phyloP scores from a whole-genome alignment of 2,113 vertebrate species.

The Odocoileus hemionus region DNA sequence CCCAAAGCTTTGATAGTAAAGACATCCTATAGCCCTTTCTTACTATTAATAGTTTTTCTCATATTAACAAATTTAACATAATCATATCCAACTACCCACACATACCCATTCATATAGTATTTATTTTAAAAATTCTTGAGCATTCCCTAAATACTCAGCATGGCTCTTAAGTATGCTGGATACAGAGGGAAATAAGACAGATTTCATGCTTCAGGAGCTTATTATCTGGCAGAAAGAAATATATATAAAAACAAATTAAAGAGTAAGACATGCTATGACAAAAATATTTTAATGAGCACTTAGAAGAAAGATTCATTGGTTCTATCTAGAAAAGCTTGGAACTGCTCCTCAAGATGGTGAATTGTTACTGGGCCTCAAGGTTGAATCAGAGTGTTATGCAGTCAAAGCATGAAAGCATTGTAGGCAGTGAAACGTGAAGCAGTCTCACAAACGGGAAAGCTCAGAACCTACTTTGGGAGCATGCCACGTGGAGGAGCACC shows the following conservation, averaged over 20 bases:
- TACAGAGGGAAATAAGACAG: background rate
- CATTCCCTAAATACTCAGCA: background rate
- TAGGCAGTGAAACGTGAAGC: background rate
- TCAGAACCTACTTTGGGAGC: background rate
- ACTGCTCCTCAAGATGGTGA: background rate
- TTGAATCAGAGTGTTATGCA: background rate
- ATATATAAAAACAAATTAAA: background rate
- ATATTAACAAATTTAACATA: background rate
- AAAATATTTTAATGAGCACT: background rate
- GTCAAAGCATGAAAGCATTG: background rate
- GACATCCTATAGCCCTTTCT: background rate
- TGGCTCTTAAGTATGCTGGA: background rate
- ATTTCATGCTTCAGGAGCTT: background rate
- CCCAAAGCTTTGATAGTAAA: background rate
- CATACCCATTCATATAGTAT: background rate
- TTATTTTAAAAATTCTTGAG: background rate
- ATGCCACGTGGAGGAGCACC: fast-evolving
- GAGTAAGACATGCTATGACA: background rate
- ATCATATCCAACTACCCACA: background rate
- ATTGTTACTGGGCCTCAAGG: background rate
- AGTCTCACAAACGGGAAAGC: background rate
- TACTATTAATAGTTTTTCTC: background rate
- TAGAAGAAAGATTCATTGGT: background rate
- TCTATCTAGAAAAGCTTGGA: background rate
- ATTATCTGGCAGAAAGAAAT: background rate